A percentile compares a stretch with the other conserved stretches of the same genome.
Evolutionary conservation across 2,113 vertebrate species (phyloP).

Genomic region (Phocoena sinus): DNA sequence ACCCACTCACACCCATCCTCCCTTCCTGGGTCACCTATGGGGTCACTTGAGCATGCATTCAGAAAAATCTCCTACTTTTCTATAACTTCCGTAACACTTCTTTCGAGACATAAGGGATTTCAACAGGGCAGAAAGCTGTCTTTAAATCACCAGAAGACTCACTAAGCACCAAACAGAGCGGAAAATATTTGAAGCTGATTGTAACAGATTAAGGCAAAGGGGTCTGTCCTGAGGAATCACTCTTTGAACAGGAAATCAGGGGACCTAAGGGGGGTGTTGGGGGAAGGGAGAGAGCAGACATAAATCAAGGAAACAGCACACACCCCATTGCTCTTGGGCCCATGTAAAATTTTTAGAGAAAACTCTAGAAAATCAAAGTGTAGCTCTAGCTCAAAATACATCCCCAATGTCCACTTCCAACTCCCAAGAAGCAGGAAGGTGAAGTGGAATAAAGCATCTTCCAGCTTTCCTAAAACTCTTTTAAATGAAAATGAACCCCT

Average conservation of each 20-base stretch:
- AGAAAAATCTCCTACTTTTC: neutral
- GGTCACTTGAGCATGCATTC: neutral
- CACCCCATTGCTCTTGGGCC: neutral
- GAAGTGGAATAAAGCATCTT: neutral
- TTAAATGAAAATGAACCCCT: neutral
- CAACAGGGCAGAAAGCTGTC: neutral
- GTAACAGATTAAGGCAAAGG: slow-evolving; percentile 30
- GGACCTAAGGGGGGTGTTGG: neutral
- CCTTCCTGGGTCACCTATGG: neutral
- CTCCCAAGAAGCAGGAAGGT: neutral
- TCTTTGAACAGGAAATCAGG: slow-evolving; percentile 53
- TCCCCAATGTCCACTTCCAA: slow-evolving; percentile 26
- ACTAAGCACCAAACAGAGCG: neutral
- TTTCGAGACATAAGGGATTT: slow-evolving; percentile 19
- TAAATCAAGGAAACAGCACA: slow-evolving; percentile 36
- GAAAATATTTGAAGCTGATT: slow-evolving; percentile 29
- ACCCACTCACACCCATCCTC: neutral
- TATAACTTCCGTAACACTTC: neutral
- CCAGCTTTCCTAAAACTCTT: neutral
- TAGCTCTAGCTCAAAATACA: neutral
- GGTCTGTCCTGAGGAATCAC: neutral
- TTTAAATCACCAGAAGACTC: slow-evolving; percentile 14
- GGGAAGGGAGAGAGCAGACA: neutral
- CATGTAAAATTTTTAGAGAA: slow-evolving; percentile 38
- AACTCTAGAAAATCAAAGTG: slow-evolving; percentile 47